Percentiles rank a stretch among this genome's conserved stretches.
phyloP scores from a whole-genome alignment of 2,888 invertebrate genomes.

The Pristionchus exspectatus region DNA sequence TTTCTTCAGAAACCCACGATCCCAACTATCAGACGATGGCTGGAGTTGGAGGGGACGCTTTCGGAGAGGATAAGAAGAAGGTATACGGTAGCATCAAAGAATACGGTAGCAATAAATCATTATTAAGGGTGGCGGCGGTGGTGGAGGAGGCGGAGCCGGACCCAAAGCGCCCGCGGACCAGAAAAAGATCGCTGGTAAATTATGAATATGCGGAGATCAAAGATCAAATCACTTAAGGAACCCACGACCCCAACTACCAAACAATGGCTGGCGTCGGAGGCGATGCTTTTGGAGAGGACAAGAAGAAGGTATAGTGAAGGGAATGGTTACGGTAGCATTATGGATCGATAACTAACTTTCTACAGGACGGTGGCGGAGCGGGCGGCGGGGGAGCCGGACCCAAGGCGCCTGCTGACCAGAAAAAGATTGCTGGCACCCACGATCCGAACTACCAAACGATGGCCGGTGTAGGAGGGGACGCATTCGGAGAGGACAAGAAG shows the following conservation, averaged over 20 bases:
- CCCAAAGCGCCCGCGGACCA: neutral
- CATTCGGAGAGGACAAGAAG: slow-evolving; percentile 23
- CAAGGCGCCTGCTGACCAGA: no score
- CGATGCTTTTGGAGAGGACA: neutral
- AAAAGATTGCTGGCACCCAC: neutral
- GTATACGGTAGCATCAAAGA: neutral
- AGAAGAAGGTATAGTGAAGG: neutral
- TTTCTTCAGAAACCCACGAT: neutral
- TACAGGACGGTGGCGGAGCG: no score
- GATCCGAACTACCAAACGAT: slow-evolving; percentile 22
- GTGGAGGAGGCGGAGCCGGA: neutral
- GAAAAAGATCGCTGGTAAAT: neutral
- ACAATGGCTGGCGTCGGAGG: neutral
- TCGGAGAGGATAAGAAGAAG: slow-evolving; percentile 14
- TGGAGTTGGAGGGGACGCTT: neutral
- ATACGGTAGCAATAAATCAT: neutral
- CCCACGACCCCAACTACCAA: slow-evolving; percentile 13
- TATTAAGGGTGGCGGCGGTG: neutral
- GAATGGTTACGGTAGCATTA: no score
- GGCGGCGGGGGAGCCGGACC: no score
- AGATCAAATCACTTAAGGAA: neutral
- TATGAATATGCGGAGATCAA: neutral
- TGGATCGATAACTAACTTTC: neutral
- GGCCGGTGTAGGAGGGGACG: neutral
- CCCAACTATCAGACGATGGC: slow-evolving; percentile 11